A percentile compares a stretch with the other conserved stretches of the same genome.
Conservation (phyloP, 1,140 invertebrate genomes). For the Zaprionus nigranus region DNA sequence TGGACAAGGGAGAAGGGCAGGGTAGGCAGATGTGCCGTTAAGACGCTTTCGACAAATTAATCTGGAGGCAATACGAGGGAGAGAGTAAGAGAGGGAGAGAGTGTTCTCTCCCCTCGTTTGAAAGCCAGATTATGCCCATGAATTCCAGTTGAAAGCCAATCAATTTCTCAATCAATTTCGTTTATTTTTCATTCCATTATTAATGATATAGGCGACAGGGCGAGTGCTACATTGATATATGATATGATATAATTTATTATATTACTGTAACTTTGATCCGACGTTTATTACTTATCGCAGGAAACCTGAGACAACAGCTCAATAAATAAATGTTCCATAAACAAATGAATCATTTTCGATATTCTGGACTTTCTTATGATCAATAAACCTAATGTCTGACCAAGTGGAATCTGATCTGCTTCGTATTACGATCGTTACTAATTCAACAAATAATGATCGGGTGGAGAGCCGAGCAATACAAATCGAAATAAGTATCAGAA, state of each 20-base stretch:
- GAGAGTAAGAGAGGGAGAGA: background rate
- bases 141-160: conserved; percentile 7
- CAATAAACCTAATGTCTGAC: background rate
- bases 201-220: background rate
- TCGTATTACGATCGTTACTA: no score
- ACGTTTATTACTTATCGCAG: background rate
- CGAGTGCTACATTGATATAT: background rate
- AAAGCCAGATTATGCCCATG: conserved; percentile 4
- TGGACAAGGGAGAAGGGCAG: background rate
- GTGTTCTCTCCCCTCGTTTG: background rate
- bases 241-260: no score
- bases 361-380: background rate
- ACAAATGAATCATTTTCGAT: background rate
- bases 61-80: background rate
- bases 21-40: background rate
- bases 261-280: no score
- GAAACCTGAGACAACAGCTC: background rate
- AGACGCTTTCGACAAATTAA: background rate
- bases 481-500: background rate
- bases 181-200: background rate
- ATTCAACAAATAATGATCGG: no score
- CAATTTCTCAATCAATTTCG: conserved; percentile 1
- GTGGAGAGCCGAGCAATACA: background rate
- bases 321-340: background rate
- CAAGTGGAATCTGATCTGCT: background rate